Base-by-base conservation (phyloP, 2,113 vertebrate genomes). In the Pangasianodon gigas region DNA sequence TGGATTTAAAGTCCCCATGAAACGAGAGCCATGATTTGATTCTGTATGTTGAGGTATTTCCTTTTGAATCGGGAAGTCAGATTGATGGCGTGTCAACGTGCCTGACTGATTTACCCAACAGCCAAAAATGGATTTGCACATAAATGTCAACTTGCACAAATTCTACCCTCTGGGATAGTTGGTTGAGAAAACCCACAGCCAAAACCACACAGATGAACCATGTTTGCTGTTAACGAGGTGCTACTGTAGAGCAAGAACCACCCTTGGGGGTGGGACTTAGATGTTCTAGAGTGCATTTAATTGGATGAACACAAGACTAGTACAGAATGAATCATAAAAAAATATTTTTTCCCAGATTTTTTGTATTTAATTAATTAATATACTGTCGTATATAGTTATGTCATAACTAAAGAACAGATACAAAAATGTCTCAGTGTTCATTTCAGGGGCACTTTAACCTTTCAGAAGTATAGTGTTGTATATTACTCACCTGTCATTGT, bases 401-500 rank as follows among this genome's bases (percentile, higher is more conserved):
- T 75, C 26, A 21, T 44, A 75, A 44, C 16, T 44, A 44, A 75
- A 44, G 4, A 21, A 48, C 29, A 29, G 9, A 10, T 11, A n/a
- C 24, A 75, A 21, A 48, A 46, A 46, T 26, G 7, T 46, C 74
- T 16, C 24, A 16, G 10, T 79, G 5, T 37, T 74, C 32, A 37
- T 41, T 74, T 74, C 21, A 77, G 21, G 29, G 16, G 0, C 16
- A 60, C 6, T 32, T 51, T 26, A 1, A 58, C 1, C 8, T 4
- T 83, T 83, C 4, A 5, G 24, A 54, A 65, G 2, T 62, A 37
- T 32, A 19, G 21, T 0, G 1, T 74, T 60, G 19, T 46, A 51
- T 54, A 56, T 54, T 67, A 84, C 91, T 89, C 51, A 93, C 92
- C 91, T 65, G 92, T 91, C 92, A 93, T 93, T 77, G 71, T 71